phyloP scores from a whole-genome alignment of 1,140 invertebrate species.

The Heliothis subflexa region DNA sequence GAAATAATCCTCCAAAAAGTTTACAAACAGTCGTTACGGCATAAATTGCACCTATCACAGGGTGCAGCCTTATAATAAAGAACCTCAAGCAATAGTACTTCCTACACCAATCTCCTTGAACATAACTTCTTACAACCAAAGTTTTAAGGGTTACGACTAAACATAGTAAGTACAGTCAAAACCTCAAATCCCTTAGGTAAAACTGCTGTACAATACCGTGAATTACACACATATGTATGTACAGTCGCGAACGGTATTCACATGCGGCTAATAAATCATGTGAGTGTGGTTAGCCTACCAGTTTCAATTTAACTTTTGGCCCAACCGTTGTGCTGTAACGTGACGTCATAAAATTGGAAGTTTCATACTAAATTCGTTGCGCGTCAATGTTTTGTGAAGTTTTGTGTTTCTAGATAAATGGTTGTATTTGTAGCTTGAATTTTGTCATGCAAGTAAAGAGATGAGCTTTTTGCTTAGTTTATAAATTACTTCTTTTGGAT shows the following conservation, averaged over 20 bases:
- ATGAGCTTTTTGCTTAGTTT: too few species aligned
- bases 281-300: conserved; percentile 61
- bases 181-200: conserved; percentile 39
- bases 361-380: conserved; percentile 48
- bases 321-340: conserved; percentile 44
- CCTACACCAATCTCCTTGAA: not conserved
- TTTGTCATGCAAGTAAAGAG: too few species aligned
- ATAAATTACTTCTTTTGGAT: too few species aligned
- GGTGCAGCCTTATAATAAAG: not conserved
- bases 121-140: conserved; percentile 40
- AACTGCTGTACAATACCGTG: conserved; percentile 44
- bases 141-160: conserved; percentile 35
- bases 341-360: conserved; percentile 58
- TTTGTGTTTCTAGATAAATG: conserved; percentile 11
- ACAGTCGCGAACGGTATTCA: conserved; percentile 50
- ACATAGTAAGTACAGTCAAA: conserved; percentile 18
- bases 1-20: too few species aligned
- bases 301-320: conserved; percentile 69
- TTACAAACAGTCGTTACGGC: too few species aligned
- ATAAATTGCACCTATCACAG: not conserved
- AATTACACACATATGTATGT: conserved; percentile 49
- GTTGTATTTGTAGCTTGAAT: too few species aligned
- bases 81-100: conserved; percentile 5
- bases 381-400: conserved; percentile 31
- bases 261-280: conserved; percentile 66